These are phyloP conservation scores for Cartodere bifasciata DNA, from an alignment of 2,888 invertebrate species.

Conservation along the genomic window DNA sequence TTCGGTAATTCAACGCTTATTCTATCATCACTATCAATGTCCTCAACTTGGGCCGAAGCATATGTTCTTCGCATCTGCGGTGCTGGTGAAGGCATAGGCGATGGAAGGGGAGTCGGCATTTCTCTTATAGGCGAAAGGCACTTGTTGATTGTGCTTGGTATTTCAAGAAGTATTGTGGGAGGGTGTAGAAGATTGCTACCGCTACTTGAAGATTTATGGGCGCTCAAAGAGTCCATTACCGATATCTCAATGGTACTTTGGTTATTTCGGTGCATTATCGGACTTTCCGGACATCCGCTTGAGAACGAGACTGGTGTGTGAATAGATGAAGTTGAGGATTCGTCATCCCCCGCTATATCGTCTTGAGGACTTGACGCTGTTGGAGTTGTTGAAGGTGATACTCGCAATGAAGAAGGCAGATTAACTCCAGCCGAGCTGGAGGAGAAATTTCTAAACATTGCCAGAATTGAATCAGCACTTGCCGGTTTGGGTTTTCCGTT, in stretches of 20 bases:
- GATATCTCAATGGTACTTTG: slow-evolving; percentile 43
- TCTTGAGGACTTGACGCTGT: slow-evolving; percentile 66
- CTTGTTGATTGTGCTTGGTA: slow-evolving; percentile 59
- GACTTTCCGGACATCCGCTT: slow-evolving; percentile 49
- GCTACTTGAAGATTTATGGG: slow-evolving; percentile 43
- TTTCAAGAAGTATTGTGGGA: slow-evolving; percentile 64
- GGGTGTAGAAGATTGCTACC: slow-evolving; percentile 55
- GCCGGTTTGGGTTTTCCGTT: slow-evolving; percentile 50
- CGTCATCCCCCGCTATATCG: slow-evolving; percentile 54
- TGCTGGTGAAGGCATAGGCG: slow-evolving; percentile 57
- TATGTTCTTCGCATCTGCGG: slow-evolving; percentile 44
- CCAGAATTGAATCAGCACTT: slow-evolving; percentile 66
- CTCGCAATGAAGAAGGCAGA: slow-evolving; percentile 46
- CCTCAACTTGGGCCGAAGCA: slow-evolving; percentile 35
- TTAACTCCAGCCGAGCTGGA: slow-evolving; percentile 47
- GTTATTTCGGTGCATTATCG: slow-evolving; percentile 30
- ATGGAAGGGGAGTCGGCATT: slow-evolving; percentile 62
- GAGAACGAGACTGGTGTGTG: slow-evolving; percentile 48
- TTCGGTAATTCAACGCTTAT: slow-evolving; percentile 36
- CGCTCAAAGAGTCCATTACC: slow-evolving; percentile 55
- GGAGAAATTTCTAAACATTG: slow-evolving; percentile 66
- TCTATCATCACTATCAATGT: slow-evolving; percentile 38
- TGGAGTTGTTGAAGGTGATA: slow-evolving; percentile 58
- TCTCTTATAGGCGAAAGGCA: slow-evolving; percentile 71
- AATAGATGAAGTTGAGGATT: slow-evolving; percentile 56